phyloP scores from a whole-genome alignment of 2,888 invertebrate species.

The Cataglyphis albicans region DNA sequence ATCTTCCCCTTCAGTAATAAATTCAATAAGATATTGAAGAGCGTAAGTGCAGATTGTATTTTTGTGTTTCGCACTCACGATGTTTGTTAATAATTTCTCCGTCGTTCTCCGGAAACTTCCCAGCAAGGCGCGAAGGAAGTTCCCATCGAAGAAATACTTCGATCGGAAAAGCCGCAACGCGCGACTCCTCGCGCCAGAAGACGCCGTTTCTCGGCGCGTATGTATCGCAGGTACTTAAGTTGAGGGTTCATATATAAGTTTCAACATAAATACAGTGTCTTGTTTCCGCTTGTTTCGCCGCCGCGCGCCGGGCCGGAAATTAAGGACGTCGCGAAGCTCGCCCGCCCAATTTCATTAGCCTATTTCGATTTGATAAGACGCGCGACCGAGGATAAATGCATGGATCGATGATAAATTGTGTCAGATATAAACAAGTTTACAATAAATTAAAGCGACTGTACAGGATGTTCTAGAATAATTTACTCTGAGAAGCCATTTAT shows the following conservation, averaged over 20 bases:
- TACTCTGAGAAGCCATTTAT: background rate
- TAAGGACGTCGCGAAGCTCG: slow-evolving; percentile 69
- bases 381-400: slow-evolving; percentile 15
- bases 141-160: slow-evolving; percentile 24
- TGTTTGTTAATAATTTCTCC: slow-evolving; percentile 36
- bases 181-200: background rate
- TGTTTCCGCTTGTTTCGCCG: slow-evolving; percentile 46
- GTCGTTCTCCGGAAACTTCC: background rate
- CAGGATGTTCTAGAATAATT: slow-evolving; percentile 4
- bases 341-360: slow-evolving; percentile 44
- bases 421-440: background rate
- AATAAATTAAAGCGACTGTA: slow-evolving; percentile 2
- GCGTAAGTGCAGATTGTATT: background rate
- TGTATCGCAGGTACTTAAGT: slow-evolving; percentile 24
- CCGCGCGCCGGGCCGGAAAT: slow-evolving; percentile 67
- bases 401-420: slow-evolving; percentile 35
- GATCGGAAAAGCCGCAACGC: slow-evolving; percentile 19
- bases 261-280: slow-evolving; percentile 67
- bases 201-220: background rate
- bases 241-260: slow-evolving; percentile 62
- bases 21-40: background rate
- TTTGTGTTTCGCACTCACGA: background rate
- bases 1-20: background rate
- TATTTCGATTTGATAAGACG: slow-evolving; percentile 47
- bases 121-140: slow-evolving; percentile 13